Conservation (phyloP, 1,140 invertebrate species). For the Hirudo medicinalis region DNA sequence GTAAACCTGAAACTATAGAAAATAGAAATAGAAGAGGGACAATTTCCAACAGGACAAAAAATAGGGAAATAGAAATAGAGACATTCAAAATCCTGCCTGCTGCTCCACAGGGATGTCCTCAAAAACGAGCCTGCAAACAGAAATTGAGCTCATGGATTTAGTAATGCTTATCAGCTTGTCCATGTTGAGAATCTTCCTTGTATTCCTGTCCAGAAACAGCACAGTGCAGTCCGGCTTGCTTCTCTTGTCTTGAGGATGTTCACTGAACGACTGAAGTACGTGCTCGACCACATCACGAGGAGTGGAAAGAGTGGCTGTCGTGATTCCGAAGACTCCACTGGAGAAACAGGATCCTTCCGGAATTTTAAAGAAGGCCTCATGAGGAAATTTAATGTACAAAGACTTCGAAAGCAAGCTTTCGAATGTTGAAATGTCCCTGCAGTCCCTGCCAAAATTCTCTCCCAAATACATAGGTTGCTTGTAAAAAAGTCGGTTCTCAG, state of each 20-base stretch:
- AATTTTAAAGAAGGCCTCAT: constrained; percentile 14
- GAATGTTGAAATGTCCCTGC: constrained; percentile 5
- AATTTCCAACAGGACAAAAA: too few relatives aligned
- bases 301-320: neutral
- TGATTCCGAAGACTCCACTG: constrained; percentile 19
- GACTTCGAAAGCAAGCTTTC: constrained; percentile 11
- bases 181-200: constrained; percentile 13
- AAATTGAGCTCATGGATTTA: neutral
- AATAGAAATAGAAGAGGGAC: too few relatives aligned
- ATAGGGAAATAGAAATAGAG: too few relatives aligned
- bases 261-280: neutral
- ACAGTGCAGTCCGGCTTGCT: neutral
- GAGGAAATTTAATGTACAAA: constrained; percentile 1
- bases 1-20: too few relatives aligned
- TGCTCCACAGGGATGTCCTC: constrained; percentile 5
- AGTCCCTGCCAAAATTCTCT: neutral
- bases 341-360: constrained; percentile 8
- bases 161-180: neutral
- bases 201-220: neutral
- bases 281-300: neutral
- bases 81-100: neutral
- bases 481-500: constrained; percentile 9
- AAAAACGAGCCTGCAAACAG: neutral
- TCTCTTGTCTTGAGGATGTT: neutral
- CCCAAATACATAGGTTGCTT: neutral